Percentiles rank a stretch among this genome's conserved stretches.
Evolutionary conservation across 2,888 invertebrate species (phyloP).

Genomic region (Bombylius discolor): DNA sequence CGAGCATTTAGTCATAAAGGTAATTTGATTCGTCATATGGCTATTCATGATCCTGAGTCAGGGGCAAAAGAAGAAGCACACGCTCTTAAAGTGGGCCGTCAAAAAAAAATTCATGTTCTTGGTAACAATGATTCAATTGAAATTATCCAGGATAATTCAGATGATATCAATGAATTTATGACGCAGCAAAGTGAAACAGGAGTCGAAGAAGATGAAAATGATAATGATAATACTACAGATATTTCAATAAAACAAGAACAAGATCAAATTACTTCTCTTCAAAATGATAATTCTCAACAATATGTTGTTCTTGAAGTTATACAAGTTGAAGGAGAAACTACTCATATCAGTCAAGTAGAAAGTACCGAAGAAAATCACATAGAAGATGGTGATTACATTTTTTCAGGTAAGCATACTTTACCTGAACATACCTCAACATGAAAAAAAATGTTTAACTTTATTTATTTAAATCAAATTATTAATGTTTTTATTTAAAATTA

Average conservation of each 20-base stretch:
- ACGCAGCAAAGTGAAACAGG: slow-evolving; percentile 23
- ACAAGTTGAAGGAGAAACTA: slow-evolving; percentile 48
- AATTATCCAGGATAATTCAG: slow-evolving; percentile 23
- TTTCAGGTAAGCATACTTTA: slow-evolving; percentile 21
- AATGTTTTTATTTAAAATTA: background rate
- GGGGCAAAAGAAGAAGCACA: slow-evolving; percentile 58
- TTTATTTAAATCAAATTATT: background rate
- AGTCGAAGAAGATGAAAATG: slow-evolving; percentile 25
- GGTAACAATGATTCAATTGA: slow-evolving; percentile 37
- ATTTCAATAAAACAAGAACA: background rate
- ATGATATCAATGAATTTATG: slow-evolving; percentile 26
- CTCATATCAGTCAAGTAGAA: background rate
- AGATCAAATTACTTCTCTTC: slow-evolving; percentile 30
- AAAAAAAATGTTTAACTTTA: too few relatives aligned
- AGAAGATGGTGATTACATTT: slow-evolving; percentile 30
- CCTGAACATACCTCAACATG: too few relatives aligned
- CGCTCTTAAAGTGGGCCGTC: slow-evolving; percentile 64
- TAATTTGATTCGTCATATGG: slow-evolving; percentile 83
- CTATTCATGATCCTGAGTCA: slow-evolving; percentile 78
- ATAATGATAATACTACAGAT: slow-evolving; percentile 19
- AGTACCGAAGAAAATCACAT: slow-evolving; percentile 1
- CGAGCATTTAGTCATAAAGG: slow-evolving; percentile 75
- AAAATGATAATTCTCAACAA: slow-evolving; percentile 64
- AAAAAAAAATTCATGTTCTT: slow-evolving; percentile 55
- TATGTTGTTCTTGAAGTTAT: slow-evolving; percentile 86